These are phyloP conservation scores for Paratrypauchen microcephalus DNA, from an alignment of 2,797 vertebrate genomes.

Conservation along the genomic window DNA sequence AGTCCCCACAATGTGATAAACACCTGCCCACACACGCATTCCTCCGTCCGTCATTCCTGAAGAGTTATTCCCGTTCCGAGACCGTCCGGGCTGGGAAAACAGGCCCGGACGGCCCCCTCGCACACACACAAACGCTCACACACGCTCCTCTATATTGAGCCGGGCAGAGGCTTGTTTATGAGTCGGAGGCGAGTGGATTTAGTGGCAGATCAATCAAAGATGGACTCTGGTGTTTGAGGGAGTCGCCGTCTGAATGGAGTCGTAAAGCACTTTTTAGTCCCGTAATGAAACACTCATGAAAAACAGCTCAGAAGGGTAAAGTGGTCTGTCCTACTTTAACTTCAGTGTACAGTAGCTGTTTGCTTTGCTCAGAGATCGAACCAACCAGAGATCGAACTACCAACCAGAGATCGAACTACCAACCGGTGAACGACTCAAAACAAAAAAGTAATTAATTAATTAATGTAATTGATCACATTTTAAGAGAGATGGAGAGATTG, in stretches of 20 bases:
- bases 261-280: constrained; percentile 72
- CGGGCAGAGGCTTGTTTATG: constrained; percentile 78
- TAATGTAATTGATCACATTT: no score
- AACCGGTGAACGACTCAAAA: neutral
- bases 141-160: constrained; percentile 72
- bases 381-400: no score
- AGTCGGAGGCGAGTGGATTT: constrained; percentile 71
- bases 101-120: constrained; percentile 66
- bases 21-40: constrained; percentile 50
- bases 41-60: constrained; percentile 69
- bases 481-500: no score
- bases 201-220: constrained; percentile 76
- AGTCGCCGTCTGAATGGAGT: constrained; percentile 59
- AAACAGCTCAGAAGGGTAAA: constrained; percentile 57
- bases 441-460: no score
- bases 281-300: constrained; percentile 69
- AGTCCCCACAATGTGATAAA: no score
- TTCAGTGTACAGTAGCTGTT: constrained; percentile 3
- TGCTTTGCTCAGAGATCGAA: neutral
- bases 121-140: constrained; percentile 28
- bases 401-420: neutral
- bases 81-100: constrained; percentile 71
- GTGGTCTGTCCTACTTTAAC: constrained; percentile 20
- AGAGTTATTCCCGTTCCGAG: constrained; percentile 77
- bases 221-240: constrained; percentile 57